Percentiles rank a stretch among this genome's conserved stretches.
Conservation (phyloP, 2,888 invertebrate genomes). For the Ornithoptera priamus region DNA sequence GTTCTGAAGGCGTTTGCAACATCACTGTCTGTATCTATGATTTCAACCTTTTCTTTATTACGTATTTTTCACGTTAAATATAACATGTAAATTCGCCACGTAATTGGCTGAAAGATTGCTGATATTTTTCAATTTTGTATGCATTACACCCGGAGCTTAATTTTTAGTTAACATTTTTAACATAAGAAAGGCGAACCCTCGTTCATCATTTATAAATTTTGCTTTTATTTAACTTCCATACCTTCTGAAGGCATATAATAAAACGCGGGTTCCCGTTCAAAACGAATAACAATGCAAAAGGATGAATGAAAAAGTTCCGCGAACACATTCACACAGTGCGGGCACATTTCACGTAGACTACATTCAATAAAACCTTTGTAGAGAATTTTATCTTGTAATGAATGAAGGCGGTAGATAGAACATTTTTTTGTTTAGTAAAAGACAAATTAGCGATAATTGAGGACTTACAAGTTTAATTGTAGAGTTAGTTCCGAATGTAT, state of each 20-base stretch:
- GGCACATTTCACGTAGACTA: neutral
- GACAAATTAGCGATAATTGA: too few relatives aligned
- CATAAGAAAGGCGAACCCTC: too few relatives aligned
- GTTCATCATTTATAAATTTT: neutral
- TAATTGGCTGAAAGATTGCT: too few relatives aligned
- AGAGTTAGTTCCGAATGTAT: too few relatives aligned
- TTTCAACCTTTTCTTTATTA: neutral
- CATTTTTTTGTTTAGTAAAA: too few relatives aligned
- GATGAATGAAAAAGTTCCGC: constrained; percentile 3
- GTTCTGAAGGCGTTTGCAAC: neutral
- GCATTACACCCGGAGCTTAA: too few relatives aligned
- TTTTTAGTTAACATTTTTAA: too few relatives aligned
- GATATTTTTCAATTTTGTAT: too few relatives aligned
- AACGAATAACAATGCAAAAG: constrained; percentile 10
- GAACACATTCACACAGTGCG: constrained; percentile 4
- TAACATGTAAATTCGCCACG: neutral
- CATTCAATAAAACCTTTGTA: neutral
- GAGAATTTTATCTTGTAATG: neutral
- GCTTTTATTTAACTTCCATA: neutral
- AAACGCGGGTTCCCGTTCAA: constrained; percentile 5
- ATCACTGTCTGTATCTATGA: neutral
- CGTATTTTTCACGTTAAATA: neutral
- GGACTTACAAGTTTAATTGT: too few relatives aligned
- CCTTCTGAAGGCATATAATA: neutral
- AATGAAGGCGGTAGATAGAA: neutral